Conservation (phyloP, 2,888 invertebrate genomes). For the Eilema depressum region DNA sequence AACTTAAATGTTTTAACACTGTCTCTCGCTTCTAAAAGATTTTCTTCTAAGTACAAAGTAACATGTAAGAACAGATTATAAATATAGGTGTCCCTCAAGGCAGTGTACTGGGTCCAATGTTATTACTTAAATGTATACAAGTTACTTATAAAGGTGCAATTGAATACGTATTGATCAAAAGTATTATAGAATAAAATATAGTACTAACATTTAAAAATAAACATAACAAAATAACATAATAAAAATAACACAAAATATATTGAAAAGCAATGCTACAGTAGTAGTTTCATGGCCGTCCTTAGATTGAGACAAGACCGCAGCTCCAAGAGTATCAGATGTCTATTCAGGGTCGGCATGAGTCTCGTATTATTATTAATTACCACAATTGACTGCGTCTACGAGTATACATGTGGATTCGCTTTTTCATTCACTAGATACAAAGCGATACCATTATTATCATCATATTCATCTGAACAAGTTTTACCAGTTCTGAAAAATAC, state of each 20-base stretch:
- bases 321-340: constrained; percentile 54
- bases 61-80: neutral
- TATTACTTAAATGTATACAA: neutral
- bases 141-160: neutral
- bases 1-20: no score
- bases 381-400: constrained; percentile 53
- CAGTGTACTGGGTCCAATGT: neutral
- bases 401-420: constrained; percentile 47
- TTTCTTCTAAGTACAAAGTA: no score
- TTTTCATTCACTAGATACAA: constrained; percentile 25
- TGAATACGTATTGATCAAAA: neutral
- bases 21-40: no score
- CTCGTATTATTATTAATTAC: constrained; percentile 57
- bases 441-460: constrained; percentile 17
- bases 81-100: neutral
- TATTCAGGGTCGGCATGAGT: constrained; percentile 52
- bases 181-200: neutral
- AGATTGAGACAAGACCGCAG: constrained; percentile 50
- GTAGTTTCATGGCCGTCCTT: constrained; percentile 23
- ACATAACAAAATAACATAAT: no score
- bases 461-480: neutral
- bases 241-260: neutral
- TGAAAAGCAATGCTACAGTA: neutral
- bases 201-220: no score
- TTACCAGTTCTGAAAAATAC: neutral